phyloP scores from a whole-genome alignment of 2,797 vertebrate genomes.

The Spinus olivaceus region DNA sequence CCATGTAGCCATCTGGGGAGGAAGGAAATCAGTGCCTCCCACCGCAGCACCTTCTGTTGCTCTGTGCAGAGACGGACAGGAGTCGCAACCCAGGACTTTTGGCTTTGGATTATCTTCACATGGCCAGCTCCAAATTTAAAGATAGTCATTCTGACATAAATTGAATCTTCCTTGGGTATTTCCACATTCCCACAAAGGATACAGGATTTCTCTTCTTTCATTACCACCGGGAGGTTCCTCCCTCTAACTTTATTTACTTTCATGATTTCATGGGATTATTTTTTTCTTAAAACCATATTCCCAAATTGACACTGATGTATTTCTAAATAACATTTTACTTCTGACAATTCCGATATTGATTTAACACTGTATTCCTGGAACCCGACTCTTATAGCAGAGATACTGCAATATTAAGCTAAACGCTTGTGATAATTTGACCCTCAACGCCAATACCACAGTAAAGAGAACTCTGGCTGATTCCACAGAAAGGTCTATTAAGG shows the following conservation, averaged over 20 bases:
- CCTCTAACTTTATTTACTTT: background rate
- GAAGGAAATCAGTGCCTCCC: background rate
- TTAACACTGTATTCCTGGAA: background rate
- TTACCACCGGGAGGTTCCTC: background rate
- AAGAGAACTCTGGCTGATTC: background rate
- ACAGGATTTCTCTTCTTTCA: background rate
- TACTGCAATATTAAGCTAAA: background rate
- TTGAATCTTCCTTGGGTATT: background rate
- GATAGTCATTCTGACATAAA: background rate
- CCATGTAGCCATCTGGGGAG: background rate
- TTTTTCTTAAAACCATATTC: background rate
- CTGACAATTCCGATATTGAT: slow-evolving; percentile 1
- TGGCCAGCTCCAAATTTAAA: background rate
- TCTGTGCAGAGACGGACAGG: background rate
- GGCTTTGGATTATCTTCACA: background rate
- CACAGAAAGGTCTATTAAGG: background rate
- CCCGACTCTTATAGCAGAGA: background rate
- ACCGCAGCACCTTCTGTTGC: background rate
- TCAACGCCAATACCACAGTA: background rate
- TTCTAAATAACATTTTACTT: background rate
- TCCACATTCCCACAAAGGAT: background rate
- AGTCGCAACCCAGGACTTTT: background rate
- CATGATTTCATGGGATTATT: background rate
- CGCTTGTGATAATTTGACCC: background rate
- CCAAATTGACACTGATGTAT: background rate